Percentiles rank a stretch among this genome's conserved stretches.
These are phyloP conservation scores for Pachycephala philippinensis DNA, from an alignment of 2,113 vertebrate species.

Conservation along the genomic window DNA sequence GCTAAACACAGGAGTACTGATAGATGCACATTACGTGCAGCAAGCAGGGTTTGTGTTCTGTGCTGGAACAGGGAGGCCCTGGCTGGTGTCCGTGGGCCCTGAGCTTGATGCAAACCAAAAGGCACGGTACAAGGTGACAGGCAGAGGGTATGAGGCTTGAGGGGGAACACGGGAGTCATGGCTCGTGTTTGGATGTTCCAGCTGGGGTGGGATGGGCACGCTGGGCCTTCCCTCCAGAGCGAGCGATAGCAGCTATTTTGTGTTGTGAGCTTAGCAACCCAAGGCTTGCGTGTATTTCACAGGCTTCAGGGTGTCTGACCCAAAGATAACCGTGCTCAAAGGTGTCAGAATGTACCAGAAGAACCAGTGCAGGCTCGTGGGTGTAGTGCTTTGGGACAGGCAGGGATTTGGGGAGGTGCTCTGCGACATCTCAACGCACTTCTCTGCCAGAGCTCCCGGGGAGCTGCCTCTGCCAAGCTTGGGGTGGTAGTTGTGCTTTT, in stretches of 20 bases:
- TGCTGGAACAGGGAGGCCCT: neutral
- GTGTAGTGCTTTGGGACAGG: neutral
- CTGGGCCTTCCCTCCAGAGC: neutral
- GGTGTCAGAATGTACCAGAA: conserved; percentile 18
- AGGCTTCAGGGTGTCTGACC: neutral
- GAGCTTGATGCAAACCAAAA: neutral
- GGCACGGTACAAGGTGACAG: neutral
- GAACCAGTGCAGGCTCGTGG: neutral
- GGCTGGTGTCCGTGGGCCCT: neutral
- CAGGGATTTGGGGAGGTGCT: neutral
- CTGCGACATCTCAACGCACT: neutral
- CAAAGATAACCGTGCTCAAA: neutral
- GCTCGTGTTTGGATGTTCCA: neutral
- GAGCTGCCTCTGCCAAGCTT: neutral
- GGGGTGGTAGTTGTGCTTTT: neutral
- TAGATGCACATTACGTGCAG: neutral
- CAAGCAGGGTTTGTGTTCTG: neutral
- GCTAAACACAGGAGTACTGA: neutral
- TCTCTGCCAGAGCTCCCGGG: rapidly evolving
- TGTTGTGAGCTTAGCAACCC: neutral
- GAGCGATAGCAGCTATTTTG: neutral
- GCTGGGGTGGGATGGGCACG: neutral
- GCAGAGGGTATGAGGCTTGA: neutral
- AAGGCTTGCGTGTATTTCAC: neutral
- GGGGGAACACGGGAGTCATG: neutral